These are phyloP conservation scores for Gambusia affinis DNA, from an alignment of 2,113 vertebrate species.

Conservation along the genomic window DNA sequence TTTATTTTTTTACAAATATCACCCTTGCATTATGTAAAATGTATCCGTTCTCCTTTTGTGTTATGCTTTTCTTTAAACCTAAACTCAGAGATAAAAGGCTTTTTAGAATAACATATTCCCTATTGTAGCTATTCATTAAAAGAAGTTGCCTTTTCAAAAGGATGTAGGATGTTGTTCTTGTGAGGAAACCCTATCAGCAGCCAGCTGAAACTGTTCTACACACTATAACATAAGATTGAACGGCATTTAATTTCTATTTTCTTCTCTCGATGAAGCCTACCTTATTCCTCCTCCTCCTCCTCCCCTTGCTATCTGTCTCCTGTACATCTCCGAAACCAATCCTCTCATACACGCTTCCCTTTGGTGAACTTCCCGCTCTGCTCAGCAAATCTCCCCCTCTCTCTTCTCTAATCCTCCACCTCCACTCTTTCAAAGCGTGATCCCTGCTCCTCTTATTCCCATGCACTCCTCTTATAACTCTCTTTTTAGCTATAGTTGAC, in stretches of 20 bases:
- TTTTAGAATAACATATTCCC: too few relatives aligned
- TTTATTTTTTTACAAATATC: too few relatives aligned
- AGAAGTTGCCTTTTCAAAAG: too few relatives aligned
- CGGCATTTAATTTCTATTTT: too few relatives aligned
- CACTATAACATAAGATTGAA: too few relatives aligned
- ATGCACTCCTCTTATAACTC: slow-evolving; percentile 35
- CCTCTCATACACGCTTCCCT: slow-evolving; percentile 31
- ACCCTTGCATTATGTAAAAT: too few relatives aligned
- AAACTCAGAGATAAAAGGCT: too few relatives aligned
- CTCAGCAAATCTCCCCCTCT: slow-evolving; percentile 61
- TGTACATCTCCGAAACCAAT: slow-evolving; percentile 42
- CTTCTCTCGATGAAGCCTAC: slow-evolving; percentile 38
- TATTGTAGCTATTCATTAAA: too few relatives aligned
- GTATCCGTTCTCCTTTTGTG: background rate
- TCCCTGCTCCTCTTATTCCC: slow-evolving; percentile 39
- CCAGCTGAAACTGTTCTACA: too few relatives aligned
- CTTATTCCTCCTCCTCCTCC: slow-evolving; percentile 27
- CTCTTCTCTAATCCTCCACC: slow-evolving; percentile 55
- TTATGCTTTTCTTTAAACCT: background rate
- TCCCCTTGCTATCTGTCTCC: background rate
- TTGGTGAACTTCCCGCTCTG: slow-evolving; percentile 49
- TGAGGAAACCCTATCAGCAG: too few relatives aligned
- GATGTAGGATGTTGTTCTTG: too few relatives aligned
- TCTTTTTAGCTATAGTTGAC: slow-evolving; percentile 41
- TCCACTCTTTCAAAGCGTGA: slow-evolving; percentile 54